Evolutionary conservation across 2,888 invertebrate species (phyloP).

Genomic region (Octonoba sinensis): DNA sequence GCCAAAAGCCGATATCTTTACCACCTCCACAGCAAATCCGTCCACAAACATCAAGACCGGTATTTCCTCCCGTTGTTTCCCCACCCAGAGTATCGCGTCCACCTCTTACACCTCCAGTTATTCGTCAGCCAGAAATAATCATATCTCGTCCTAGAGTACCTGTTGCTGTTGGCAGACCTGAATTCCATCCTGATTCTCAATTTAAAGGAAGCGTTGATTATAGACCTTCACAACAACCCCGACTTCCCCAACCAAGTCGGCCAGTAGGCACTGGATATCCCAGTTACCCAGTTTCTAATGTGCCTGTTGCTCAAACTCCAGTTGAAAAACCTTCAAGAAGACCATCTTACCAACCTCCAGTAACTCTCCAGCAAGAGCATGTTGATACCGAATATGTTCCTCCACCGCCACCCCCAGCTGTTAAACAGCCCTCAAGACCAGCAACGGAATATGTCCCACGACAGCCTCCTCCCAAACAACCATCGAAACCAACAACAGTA

Average conservation of each 20-base stretch:
- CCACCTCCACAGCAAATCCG: constrained; percentile 34
- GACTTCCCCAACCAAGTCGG: constrained; percentile 48
- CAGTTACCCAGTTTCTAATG: constrained; percentile 38
- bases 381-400: constrained; percentile 51
- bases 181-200: constrained; percentile 49
- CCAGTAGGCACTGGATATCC: constrained; percentile 52
- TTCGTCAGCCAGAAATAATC: constrained; percentile 39
- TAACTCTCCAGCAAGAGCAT: constrained; percentile 51
- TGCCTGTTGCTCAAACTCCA: constrained; percentile 16
- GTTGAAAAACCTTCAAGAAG: constrained; percentile 13
- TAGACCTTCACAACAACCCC: constrained; percentile 25
- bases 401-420: constrained; percentile 40
- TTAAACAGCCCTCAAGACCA: constrained; percentile 34
- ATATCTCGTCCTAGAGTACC: constrained; percentile 33
- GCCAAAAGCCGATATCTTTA: constrained; percentile 16
- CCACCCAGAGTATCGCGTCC: constrained; percentile 55
- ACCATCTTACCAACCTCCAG: constrained; percentile 43
- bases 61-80: constrained; percentile 53
- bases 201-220: constrained; percentile 49
- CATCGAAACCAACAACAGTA: constrained; percentile 20
- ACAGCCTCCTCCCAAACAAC: constrained; percentile 28
- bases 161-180: constrained; percentile 8
- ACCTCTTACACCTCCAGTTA: constrained; percentile 37
- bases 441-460: constrained; percentile 24
- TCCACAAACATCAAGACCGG: constrained; percentile 28